These are phyloP conservation scores for human DNA, from an alignment of 2,113 vertebrate genomes.

Conservation along the genomic window GRCh38 chr17:46423001-46423500, in stretches of 20 bases:
- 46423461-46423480: slow-evolving; percentile 5
- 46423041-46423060: slow-evolving; percentile 60
- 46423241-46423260: neutral
- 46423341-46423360: neutral
- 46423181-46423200: neutral
- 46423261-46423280: neutral
- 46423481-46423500: neutral
- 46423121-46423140: slow-evolving; percentile 91
- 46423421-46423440: slow-evolving; percentile 17
- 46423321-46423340: neutral
- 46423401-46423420: neutral
- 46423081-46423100: slow-evolving; percentile 96
- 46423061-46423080: slow-evolving; percentile 93
- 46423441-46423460: neutral
- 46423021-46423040: neutral
- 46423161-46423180: slow-evolving; percentile 12
- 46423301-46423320: neutral
- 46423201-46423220: neutral
- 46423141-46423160: slow-evolving; percentile 87
- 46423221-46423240: neutral
- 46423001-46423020: neutral
- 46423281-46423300: neutral
- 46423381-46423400: slow-evolving; percentile 4
- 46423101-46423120: slow-evolving; percentile 97
- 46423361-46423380: neutral